Evolutionary conservation across 2,888 invertebrate species (phyloP), one percentile per base, ranked within the genome.

Genomic region (Thecophora atra): DNA sequence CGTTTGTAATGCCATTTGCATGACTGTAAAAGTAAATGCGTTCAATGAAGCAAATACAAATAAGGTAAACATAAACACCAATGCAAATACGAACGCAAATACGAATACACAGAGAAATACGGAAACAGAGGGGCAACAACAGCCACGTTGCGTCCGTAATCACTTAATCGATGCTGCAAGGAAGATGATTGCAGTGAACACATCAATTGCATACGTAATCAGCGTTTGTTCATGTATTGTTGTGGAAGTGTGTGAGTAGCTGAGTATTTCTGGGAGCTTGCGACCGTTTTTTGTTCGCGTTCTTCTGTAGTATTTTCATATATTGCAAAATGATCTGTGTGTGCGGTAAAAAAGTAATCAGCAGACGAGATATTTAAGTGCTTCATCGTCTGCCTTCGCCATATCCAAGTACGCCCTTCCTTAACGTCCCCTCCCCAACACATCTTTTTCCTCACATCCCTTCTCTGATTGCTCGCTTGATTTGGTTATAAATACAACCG

Each of bases 151-250:
- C 30, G 13, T 26, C 28, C 28, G 60, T 28, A 60, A 60, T 60
- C 60, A 60, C 60, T 60, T 28, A 60, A 60, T 60, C 60, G 60
- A 60, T n/a, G 60, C 30, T 60, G 60, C 11, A n/a, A 60, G 30
- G 60, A 60, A 60, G 60, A 28, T 11, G 60, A 60, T 60, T 60
- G 30, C 28, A 60, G 17, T 60, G 13, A 60, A 47, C 47, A 47
- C 47, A n/a, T 47, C 15, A 5, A n/a, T 47, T n/a, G 47, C 13
- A 11, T 47, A n/a, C 13, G 17, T 47, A 47, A 47, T 47, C 47
- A 47, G 17, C 17, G 47, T n/a, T 15, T 11, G 47, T 15, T 5
- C 17, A 47, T 1, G 47, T 11, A n/a, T 5, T 15, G 17, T 6
- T 24, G 47, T 6, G 13, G 11, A 17, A n/a, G 8, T 47, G 47